A percentile compares a stretch with the other conserved stretches of the same genome.
phyloP scores from a whole-genome alignment of 2,113 vertebrate genomes.

The Eolophus roseicapilla region DNA sequence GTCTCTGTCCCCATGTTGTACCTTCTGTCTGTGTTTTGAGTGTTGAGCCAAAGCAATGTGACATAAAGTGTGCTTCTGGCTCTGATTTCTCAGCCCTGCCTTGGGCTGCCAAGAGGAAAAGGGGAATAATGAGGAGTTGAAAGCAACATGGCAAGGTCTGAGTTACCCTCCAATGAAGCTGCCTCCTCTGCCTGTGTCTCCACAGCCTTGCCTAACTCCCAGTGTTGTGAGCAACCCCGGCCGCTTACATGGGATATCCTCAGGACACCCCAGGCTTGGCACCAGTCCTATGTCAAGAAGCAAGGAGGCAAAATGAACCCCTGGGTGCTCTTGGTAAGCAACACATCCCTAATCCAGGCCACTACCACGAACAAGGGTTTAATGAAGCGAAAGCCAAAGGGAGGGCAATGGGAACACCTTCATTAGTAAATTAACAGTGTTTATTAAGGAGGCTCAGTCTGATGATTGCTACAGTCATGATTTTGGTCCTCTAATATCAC shows the following conservation, averaged over 20 bases:
- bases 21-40: not conserved
- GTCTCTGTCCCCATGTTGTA: not conserved
- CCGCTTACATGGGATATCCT: accelerated
- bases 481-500: not conserved
- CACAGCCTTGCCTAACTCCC: not conserved
- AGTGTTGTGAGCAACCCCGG: not conserved
- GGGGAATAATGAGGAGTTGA: not conserved
- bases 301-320: not conserved
- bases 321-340: not conserved
- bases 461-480: accelerated
- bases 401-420: not conserved
- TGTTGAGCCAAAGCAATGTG: not conserved
- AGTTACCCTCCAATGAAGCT: not conserved
- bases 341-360: not conserved
- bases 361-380: not conserved
- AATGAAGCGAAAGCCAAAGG: accelerated
- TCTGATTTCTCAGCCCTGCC: not conserved
- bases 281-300: not conserved
- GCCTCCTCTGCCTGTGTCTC: not conserved
- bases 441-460: not conserved
- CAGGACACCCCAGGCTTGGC: not conserved
- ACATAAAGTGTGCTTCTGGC: not conserved
- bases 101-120: slow-evolving; percentile 6
- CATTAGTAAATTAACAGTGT: not conserved
- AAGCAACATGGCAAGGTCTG: not conserved